Evolutionary conservation across 1,140 invertebrate genomes (phyloP).

Genomic region (Stenopsyche tienmushanensis): DNA sequence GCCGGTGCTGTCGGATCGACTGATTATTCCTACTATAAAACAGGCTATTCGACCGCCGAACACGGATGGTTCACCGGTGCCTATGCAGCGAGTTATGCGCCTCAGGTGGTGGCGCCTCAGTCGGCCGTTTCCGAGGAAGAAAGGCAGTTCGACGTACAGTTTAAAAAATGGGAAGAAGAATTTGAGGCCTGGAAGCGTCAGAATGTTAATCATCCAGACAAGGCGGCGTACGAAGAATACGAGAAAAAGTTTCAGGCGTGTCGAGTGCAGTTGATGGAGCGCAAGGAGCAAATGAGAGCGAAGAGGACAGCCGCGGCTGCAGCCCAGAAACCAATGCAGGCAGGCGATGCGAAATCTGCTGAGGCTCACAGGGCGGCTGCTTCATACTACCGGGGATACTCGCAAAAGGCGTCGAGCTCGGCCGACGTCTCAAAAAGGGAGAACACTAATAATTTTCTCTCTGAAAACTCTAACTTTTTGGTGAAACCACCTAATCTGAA

Average conservation of each 20-base stretch:
- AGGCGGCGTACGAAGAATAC: conserved; percentile 77
- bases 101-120: background rate
- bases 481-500: conserved; percentile 45
- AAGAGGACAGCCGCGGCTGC: conserved; percentile 52
- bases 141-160: conserved; percentile 77
- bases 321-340: conserved; percentile 12
- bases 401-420: conserved; percentile 3
- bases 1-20: too few relatives aligned
- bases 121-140: conserved; percentile 58
- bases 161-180: conserved; percentile 81
- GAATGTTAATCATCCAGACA: conserved; percentile 83
- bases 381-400: background rate
- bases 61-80: too few relatives aligned
- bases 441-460: background rate
- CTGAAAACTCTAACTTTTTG: conserved; percentile 43
- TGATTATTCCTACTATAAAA: too few relatives aligned
- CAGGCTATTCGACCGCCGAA: too few relatives aligned
- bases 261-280: conserved; percentile 71
- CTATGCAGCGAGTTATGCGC: too few relatives aligned
- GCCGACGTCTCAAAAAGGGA: background rate
- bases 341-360: background rate
- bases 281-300: conserved; percentile 75
- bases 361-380: background rate
- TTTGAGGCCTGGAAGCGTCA: conserved; percentile 83
- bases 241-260: conserved; percentile 81